These are phyloP conservation scores for Tetranychus urticae DNA, from an alignment of 1,140 invertebrate genomes.

Conservation along the genomic window DNA sequence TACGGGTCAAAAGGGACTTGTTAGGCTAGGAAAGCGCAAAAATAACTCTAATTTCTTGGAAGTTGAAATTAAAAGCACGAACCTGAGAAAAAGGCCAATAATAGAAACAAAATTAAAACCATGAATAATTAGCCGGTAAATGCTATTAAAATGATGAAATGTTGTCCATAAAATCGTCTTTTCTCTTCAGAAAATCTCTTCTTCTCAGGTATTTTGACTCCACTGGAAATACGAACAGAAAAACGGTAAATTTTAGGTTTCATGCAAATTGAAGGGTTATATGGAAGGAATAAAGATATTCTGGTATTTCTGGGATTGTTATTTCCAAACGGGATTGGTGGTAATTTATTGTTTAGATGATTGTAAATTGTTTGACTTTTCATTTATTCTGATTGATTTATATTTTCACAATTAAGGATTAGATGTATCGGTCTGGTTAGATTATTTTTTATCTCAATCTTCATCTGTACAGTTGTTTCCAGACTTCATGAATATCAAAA, in stretches of 20 bases:
- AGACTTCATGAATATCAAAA: constrained; percentile 88
- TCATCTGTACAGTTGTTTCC: constrained; percentile 97
- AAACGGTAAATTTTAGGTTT: too few species aligned
- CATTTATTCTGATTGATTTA: background rate
- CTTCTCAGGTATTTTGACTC: too few species aligned
- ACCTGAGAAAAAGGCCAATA: constrained; percentile 22
- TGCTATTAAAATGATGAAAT: too few species aligned
- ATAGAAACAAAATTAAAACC: background rate
- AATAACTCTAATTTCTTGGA: constrained; percentile 85
- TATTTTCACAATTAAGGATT: constrained; percentile 75
- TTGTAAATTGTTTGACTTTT: too few species aligned
- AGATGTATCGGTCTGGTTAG: constrained; percentile 23
- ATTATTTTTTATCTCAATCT: constrained; percentile 76
- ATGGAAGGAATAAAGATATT: too few species aligned
- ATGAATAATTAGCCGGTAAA: background rate
- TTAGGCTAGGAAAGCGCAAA: constrained; percentile 84
- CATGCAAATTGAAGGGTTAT: too few species aligned
- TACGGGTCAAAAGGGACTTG: constrained; percentile 62
- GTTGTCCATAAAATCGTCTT: too few species aligned
- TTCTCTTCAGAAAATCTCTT: too few species aligned
- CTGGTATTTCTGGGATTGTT: too few species aligned
- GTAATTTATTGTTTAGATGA: too few species aligned
- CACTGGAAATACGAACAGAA: too few species aligned
- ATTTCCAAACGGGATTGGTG: too few species aligned
- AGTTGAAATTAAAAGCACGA: constrained; percentile 75